phyloP scores from a whole-genome alignment of 2,113 vertebrate species.

The Sebastes fasciatus region DNA sequence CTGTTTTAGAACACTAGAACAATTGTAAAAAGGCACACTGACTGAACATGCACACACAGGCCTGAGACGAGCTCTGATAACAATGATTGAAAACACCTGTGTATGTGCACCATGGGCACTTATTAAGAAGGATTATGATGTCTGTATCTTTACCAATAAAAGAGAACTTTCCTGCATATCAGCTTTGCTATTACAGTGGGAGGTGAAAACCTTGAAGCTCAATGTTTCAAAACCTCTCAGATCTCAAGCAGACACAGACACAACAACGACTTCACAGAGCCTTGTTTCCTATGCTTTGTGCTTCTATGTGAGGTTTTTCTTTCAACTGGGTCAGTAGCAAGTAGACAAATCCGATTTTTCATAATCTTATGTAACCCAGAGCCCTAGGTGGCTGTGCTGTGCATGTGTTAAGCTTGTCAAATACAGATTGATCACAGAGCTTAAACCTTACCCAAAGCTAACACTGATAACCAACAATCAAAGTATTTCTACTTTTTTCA shows the following conservation, averaged over 20 bases:
- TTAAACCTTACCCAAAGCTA: conserved; percentile 26
- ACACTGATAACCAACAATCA: conserved; percentile 20
- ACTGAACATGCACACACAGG: background rate
- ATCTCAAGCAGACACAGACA: conserved; percentile 2
- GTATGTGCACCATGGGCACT: background rate
- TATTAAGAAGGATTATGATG: background rate
- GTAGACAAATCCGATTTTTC: conserved; percentile 52
- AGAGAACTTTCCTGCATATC: background rate
- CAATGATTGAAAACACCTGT: background rate
- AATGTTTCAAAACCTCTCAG: conserved; percentile 14
- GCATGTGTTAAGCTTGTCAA: conserved; percentile 44
- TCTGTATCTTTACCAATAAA: conserved; percentile 4
- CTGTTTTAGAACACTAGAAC: too few relatives aligned
- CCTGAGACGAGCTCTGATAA: background rate
- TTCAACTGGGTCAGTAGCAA: conserved; percentile 55
- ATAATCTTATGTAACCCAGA: conserved; percentile 52
- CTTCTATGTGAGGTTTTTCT: conserved; percentile 38
- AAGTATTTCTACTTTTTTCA: conserved; percentile 10
- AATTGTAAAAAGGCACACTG: too few relatives aligned
- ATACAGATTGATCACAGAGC: conserved; percentile 39
- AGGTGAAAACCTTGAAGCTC: conserved; percentile 24
- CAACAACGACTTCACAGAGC: conserved; percentile 8
- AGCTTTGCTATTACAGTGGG: background rate
- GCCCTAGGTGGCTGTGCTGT: conserved; percentile 28
- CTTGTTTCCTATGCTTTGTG: conserved; percentile 14